Evolutionary conservation across 2,888 invertebrate genomes (phyloP), one percentile per base, ranked within the genome.

Genomic region (Athalia cordata): DNA sequence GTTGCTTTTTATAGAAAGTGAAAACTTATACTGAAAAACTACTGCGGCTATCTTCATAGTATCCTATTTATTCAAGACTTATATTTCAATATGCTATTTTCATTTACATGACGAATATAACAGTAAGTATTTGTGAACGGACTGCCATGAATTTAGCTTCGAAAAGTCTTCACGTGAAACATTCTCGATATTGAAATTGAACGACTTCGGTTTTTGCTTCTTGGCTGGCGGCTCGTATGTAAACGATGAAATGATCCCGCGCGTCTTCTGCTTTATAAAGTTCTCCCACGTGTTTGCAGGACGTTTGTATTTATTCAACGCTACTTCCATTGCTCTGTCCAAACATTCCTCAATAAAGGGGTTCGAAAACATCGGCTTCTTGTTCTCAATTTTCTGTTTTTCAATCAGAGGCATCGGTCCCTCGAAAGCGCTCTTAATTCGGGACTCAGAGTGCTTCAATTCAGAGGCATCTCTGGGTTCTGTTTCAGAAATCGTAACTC

Each of bases 251-350:
- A 9, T 11, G 64, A 68, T 64, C 66, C 59, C 62, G 43, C 43
- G 70, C 11, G 61, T 68, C 11, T 70, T 80, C 66, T 78, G 61
- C 57, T 50, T 74, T 5, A 43, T 45, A 59, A 74, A 74, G 43
- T 49, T n/a, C 7, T 76, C 59, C 85, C 84, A 84, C 66, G 78
- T 68, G 3, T 75, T 45, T 6, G 61, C 67, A 66, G 68, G 13
- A 49, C 59, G 61, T 65, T 80, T 82, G 57, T 83, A 85, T 77
- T 61, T 81, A 11, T 78, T 72, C 13, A 86, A 49, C 2, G 84
- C 82, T 0, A 77, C 74, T 3, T 66, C 68, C 83, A 86, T 85
- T 8, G 82, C 80, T 0, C 83, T 80, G 79, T 86, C 74, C 45
- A 86, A 61, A 5, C 77, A 55, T 59, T 78, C 80, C 4, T 82